Conservation (phyloP, 2,113 vertebrate genomes). For the Brachyhypopomus gauderio region DNA sequence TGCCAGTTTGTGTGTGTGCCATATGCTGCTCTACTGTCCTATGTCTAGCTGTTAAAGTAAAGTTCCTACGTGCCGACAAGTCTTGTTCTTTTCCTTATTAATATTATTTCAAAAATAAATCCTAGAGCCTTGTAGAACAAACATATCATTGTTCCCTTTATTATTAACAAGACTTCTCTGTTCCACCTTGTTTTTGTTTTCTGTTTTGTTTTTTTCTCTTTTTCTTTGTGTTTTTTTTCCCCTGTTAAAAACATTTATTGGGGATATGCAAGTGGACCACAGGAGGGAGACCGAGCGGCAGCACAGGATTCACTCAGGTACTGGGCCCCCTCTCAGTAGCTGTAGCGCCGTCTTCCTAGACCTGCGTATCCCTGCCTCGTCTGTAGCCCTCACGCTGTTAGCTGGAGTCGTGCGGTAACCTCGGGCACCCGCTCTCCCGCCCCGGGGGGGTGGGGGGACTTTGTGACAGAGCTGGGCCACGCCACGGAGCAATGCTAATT, state of each 20-base stretch:
- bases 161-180: slow-evolving; percentile 68
- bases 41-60: slow-evolving; percentile 59
- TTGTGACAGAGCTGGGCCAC: slow-evolving; percentile 32
- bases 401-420: slow-evolving; percentile 9
- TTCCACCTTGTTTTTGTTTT: slow-evolving; percentile 60
- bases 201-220: slow-evolving; percentile 56
- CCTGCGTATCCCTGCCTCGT: slow-evolving; percentile 54
- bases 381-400: slow-evolving; percentile 7
- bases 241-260: slow-evolving; percentile 65
- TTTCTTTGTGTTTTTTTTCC: slow-evolving; percentile 56
- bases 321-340: slow-evolving; percentile 53
- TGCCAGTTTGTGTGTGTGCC: slow-evolving; percentile 12
- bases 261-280: slow-evolving; percentile 72
- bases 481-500: slow-evolving; percentile 1
- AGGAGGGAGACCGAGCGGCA: slow-evolving; percentile 77
- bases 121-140: slow-evolving; percentile 52
- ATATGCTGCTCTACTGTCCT: slow-evolving; percentile 14
- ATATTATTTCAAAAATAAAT: slow-evolving; percentile 27
- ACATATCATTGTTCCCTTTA: slow-evolving; percentile 60
- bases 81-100: slow-evolving; percentile 36
- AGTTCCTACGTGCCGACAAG: slow-evolving; percentile 59
- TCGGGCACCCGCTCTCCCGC: slow-evolving; percentile 13
- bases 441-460: not conserved
- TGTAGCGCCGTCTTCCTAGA: slow-evolving; percentile 39
- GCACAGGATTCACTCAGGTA: slow-evolving; percentile 79